Evolutionary conservation across 1,140 invertebrate genomes (phyloP), one percentile per base, ranked within the genome.

Genomic region (Euwallacea similis): DNA sequence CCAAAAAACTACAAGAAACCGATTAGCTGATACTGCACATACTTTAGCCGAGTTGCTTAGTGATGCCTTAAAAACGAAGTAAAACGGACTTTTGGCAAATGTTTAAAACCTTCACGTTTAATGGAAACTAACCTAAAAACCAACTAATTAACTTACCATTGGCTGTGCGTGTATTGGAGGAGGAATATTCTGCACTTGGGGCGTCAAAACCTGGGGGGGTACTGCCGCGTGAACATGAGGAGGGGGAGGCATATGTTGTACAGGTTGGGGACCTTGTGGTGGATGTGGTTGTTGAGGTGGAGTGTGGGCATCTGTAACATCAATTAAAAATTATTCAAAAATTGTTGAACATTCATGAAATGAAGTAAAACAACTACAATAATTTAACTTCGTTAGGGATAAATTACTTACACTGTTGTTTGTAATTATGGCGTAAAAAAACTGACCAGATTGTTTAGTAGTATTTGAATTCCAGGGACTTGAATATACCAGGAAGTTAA

Each of bases 281-380:
- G 67, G 50, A 47, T 66, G 60, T 46, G 47, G 60, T 56, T 76
- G 74, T 68, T 73, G 68, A 42, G 64, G 68, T 15, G 61, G 66
- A 15, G 66, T 61, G 33, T 69, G 73, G 2, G 60, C 50, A 43
- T 41, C 69, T 74, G 54, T 55, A 41, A 58, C 44, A 54, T 4
- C 21, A 4, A 33, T 33, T 33, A 33, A 33, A 33, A 4, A 33
- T 33, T 33, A 33, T 33, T 33, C n/a, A 47, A 70, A 54, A 21
- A 62, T 3, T 15, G 2, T 50, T 11, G 42, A 33, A 33, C 21
- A 13, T 13, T 4, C 21, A 33, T 4, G 21, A 33, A 33, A 4
- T 33, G 4, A 2, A 33, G 21, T 33, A 33, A 33, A 33, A 33
- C 21, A 33, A 33, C 21, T 33, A 33, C 4, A 33, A 33, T 33